Evolutionary conservation across 1,140 invertebrate genomes (phyloP).

Genomic region (Microplitis demolitor): DNA sequence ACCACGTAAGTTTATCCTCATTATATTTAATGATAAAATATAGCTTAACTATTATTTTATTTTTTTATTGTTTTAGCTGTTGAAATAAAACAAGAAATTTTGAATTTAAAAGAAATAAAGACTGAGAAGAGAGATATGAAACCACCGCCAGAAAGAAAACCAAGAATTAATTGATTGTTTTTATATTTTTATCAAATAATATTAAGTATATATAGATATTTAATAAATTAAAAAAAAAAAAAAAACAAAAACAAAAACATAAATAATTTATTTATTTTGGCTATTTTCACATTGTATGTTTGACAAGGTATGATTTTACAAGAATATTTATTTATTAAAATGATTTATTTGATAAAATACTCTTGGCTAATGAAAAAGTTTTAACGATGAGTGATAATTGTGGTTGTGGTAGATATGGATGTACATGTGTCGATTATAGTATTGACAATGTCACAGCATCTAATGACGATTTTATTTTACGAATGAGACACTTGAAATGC

Average conservation of each 20-base stretch:
- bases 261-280: not conserved
- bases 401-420: slow-evolving; percentile 4
- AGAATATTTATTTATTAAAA: not conserved
- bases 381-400: slow-evolving; percentile 9
- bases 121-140: slow-evolving; percentile 79
- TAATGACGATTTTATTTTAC: slow-evolving; percentile 37
- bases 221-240: not conserved
- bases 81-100: slow-evolving; percentile 70
- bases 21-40: slow-evolving; percentile 1
- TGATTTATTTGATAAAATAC: no score
- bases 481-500: slow-evolving; percentile 40
- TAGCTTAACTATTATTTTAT: slow-evolving; percentile 19
- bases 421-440: not conserved
- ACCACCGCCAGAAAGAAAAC: slow-evolving; percentile 87
- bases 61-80: slow-evolving; percentile 62
- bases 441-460: not conserved
- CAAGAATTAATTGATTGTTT: slow-evolving; percentile 64
- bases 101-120: slow-evolving; percentile 51
- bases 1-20: slow-evolving; percentile 32
- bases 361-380: not conserved
- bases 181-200: not conserved
- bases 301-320: not conserved
- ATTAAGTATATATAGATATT: not conserved
- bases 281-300: not conserved
- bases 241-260: not conserved